Evolutionary conservation across 2,113 vertebrate species (phyloP), one percentile per base, ranked within the genome.

Genomic region (Nesogale talazaci): DNA sequence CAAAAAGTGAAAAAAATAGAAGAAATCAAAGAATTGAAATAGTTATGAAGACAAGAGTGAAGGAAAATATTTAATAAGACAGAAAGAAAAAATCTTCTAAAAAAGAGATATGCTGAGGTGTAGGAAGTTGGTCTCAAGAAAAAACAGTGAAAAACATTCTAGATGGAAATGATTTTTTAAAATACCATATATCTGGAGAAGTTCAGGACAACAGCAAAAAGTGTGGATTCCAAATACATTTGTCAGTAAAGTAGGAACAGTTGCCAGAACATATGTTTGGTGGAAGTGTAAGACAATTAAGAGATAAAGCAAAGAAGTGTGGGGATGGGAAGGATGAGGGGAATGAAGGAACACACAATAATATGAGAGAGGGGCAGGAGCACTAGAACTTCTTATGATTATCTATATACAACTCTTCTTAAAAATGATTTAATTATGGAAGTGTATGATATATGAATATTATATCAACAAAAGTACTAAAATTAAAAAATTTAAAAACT

Each of bases 61-160:
- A 57, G 25, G 10, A 83, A 80, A 67, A 79, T 84, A 65, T 78
- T 19, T 83, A 22, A 81, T 42, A 65, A 84, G 3, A 89, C 31
- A 78, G 4, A 42, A 67, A 78, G 4, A 42, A 67, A 61, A 77
- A 11, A 29, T 11, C n/a, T 78, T 83, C 85, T 63, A 38, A 56
- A 15, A 12, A 65, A 83, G 29, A 84, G 79, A 78, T 5, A 72
- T 63, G 27, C 63, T 83, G 52, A 88, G 20, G 59, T 36, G 16
- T 74, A 91, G 65, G 36, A 14, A 76, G 36, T 93, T 86, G 72
- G 10, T n/a, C 38, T 88, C 56, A 38, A 94, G 59, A 83, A 91
- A 42, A 88, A 78, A 65, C n/a, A 72, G 27, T 65, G 52, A 15
- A 57, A 17, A 46, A 29, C 74, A 79, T 74, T 84, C 34, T 36